These are phyloP conservation scores for Turritopsis dohrnii DNA, from an alignment of 30 jellyfish, hydroid and myxozoan genomes.

Conservation along the genomic window DNA sequence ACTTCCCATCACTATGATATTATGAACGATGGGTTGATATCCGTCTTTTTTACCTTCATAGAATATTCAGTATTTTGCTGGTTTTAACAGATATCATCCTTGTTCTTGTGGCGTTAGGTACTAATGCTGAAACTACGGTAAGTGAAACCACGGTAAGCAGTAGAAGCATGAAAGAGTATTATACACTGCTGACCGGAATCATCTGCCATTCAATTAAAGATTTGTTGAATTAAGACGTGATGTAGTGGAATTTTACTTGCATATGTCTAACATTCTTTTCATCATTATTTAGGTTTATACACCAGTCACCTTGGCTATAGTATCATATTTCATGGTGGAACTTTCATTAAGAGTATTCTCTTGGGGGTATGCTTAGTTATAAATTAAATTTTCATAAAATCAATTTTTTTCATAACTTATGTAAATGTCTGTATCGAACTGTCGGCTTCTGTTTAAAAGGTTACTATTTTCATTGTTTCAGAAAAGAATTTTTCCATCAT, in stretches of 20 bases:
- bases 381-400: too few relatives aligned
- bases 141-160: background rate
- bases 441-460: background rate
- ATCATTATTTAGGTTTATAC: conserved; percentile 37
- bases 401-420: too few relatives aligned
- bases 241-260: too few relatives aligned
- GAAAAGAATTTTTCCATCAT: conserved; percentile 80
- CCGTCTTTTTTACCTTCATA: too few relatives aligned
- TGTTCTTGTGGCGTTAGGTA: conserved; percentile 57
- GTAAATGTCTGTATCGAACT: background rate
- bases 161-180: too few relatives aligned
- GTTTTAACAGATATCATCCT: conserved; percentile 61
- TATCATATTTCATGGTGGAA: conserved; percentile 78
- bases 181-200: too few relatives aligned
- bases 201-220: background rate
- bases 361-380: conserved; percentile 97
- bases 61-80: conserved; percentile 63
- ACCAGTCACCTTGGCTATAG: conserved; percentile 60
- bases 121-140: conserved; percentile 33
- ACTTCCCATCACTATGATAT: too few relatives aligned
- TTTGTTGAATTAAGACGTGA: background rate
- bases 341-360: conserved; percentile 58
- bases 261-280: background rate
- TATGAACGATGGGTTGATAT: too few relatives aligned
- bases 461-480: conserved; percentile 16